Evolutionary conservation across 2,113 vertebrate genomes (phyloP), one percentile per base, ranked within the genome.

Genomic region (Tauraco erythrolophus): DNA sequence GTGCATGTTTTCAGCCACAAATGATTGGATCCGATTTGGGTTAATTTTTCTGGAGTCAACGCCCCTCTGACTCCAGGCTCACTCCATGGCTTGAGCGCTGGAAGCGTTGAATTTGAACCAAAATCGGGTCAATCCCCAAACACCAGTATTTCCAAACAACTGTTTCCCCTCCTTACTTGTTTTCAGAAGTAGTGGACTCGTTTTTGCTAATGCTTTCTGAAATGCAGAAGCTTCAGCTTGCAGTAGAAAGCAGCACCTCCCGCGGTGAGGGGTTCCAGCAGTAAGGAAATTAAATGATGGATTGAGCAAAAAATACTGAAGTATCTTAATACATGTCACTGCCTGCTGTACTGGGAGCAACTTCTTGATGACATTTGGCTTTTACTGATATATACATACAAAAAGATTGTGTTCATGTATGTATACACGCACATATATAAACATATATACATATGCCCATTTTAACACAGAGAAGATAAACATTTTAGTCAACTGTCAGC

Each of bases 21-120:
- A 41, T 43, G 62, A 5, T 14, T 71, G 35, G 14, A 66, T 21
- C 8, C 6, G 1, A 6, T 58, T 58, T 68, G 46, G 54, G 48
- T 90, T 89, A n/a, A 35, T 74, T 84, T 61, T n/a, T 61, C 30
- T 45, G 51, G 25, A 70, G 23, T 21, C 0, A 0, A 14, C 16
- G 0, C 19, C 75, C 39, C 28, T 53, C 28, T 77, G 46, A 70
- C 31, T 72, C 4, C 0, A n/a, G 24, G 18, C 22, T 82, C 17
- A 7, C 31, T 19, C 37, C 1, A 1, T 43, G 19, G 31, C 53
- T 72, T 3, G 2, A 30, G 37, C 6, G 2, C 54, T 65, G 21
- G 53, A 82, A 65, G 9, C 3, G 1, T n/a, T 37, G 39, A 75
- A 25, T 62, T 66, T 83, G 54, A 85, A 48, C 30, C 37, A 79